Percentiles rank a stretch among this genome's conserved stretches.
Evolutionary conservation across 2,113 vertebrate genomes (phyloP).

Genomic region (Neodon shergylaensis): DNA sequence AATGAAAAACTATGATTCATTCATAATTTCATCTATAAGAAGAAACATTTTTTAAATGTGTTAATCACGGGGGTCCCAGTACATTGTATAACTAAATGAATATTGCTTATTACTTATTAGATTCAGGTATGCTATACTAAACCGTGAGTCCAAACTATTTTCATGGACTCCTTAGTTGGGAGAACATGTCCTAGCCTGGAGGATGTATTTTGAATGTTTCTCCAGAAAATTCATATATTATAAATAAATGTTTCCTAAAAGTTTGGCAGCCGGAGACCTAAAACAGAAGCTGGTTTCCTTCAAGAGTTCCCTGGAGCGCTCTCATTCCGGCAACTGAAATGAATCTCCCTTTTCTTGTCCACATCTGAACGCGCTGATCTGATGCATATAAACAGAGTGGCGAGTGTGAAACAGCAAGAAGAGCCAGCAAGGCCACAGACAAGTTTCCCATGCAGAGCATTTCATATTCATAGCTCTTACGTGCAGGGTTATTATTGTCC

Average conservation of each 20-base stretch:
- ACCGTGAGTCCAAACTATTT: constrained; percentile 30
- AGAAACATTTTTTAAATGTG: constrained; percentile 36
- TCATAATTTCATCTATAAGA: not conserved
- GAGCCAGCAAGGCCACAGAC: constrained; percentile 56
- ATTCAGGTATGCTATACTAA: not conserved
- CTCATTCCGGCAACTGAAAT: constrained; percentile 35
- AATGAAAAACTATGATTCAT: constrained; percentile 56
- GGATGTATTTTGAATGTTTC: not conserved
- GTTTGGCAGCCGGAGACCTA: constrained; percentile 1
- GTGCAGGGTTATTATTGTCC: constrained; percentile 51
- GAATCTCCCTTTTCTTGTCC: constrained; percentile 55
- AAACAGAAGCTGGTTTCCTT: constrained; percentile 40
- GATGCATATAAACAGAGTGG: constrained; percentile 61
- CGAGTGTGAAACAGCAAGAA: constrained; percentile 66
- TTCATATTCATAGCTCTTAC: constrained; percentile 32
- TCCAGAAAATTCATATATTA: constrained; percentile 1
- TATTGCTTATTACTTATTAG: not conserved
- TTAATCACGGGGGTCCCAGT: not conserved
- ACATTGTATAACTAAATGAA: constrained; percentile 28
- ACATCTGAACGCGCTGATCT: constrained; percentile 66
- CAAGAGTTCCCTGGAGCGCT: constrained; percentile 40
- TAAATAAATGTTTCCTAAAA: constrained; percentile 49
- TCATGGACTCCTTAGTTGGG: not conserved
- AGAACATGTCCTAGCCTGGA: constrained; percentile 37
- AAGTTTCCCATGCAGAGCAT: constrained; percentile 58